Conservation (phyloP, 2,888 invertebrate species). For the Pseudoips prasinana region DNA sequence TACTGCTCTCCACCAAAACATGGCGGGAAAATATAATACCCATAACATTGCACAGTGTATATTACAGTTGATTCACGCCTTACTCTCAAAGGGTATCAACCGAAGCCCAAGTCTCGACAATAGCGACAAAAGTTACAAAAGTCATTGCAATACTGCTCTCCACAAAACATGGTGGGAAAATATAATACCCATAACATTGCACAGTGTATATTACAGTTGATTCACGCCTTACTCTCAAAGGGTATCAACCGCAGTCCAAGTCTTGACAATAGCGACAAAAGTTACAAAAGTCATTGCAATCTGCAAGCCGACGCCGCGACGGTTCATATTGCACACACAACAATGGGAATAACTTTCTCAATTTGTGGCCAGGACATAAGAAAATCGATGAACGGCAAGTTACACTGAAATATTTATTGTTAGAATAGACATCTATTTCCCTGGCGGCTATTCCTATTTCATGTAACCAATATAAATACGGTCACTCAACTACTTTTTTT, state of each 20-base stretch:
- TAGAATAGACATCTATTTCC: neutral
- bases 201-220: too few species aligned
- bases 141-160: too few species aligned
- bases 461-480: too few species aligned
- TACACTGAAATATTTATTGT: conserved; percentile 1
- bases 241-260: conserved; percentile 22
- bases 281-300: conserved; percentile 60
- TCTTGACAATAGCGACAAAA: conserved; percentile 43
- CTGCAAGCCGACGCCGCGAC: conserved; percentile 48
- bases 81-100: conserved; percentile 26
- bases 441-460: too few species aligned
- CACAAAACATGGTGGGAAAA: too few species aligned
- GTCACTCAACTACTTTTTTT: too few species aligned
- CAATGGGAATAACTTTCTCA: conserved; percentile 63
- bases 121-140: conserved; percentile 50
- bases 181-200: too few species aligned
- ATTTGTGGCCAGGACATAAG: conserved; percentile 59
- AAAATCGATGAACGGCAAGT: conserved; percentile 53
- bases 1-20: too few species aligned
- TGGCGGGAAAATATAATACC: too few species aligned
- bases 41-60: too few species aligned
- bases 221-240: conserved; percentile 16
- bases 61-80: too few species aligned
- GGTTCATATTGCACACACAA: conserved; percentile 62
- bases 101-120: conserved; percentile 25